Base-by-base conservation (phyloP, 2,113 vertebrate genomes). In the Labrus mixtus region DNA sequence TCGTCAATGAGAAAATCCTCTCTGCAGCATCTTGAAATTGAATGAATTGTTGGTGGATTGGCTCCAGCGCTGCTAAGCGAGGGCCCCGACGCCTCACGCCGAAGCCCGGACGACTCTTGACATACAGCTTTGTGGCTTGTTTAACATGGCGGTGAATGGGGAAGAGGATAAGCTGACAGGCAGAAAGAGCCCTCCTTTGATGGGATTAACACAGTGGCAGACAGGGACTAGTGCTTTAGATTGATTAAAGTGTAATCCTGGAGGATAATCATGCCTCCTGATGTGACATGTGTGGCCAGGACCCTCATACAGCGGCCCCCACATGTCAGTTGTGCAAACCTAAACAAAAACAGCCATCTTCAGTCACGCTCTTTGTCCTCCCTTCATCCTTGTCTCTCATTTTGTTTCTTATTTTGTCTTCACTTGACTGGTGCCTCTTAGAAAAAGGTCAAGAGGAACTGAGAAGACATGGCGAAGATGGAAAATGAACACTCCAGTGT, bases 181-280 rank as follows among this genome's bases (percentile, higher is more conserved):
- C 88, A 90, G 86, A 80, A 90, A 89, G 84, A 79, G 87, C 88
- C 72, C 78, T 75, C 72, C 76, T 89, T 85, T 83, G 85, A 92
- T 91, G 72, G 85, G 89, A 93, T 93, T 90, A 92, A 68, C 74
- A 82, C 87, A 83, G 81, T 83, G 68, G 74, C 79, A 76, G 85
- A 90, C 85, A 89, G 86, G 82, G 81, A 87, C 87, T 80, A 87
- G 84, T 86, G 81, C 87, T 87, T 91, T 89, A 87, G 84, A 90
- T 93, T 92, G 90, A 93, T 93, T 92, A 86, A 91, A 91, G 82
- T 91, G 90, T 92, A 93, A 93, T 92, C 90, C 90, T 76, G 73
- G 53, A 62, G 81, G 89, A 91, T 92, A 89, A 91, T 90, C 92
- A 84, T 81, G 87, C 79, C 84, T 86, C 84, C 87, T 81, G 81